A percentile compares a stretch with the other conserved stretches of the same genome.
Evolutionary conservation across 2,888 invertebrate species (phyloP).

Genomic region (Andrena trimmerana): DNA sequence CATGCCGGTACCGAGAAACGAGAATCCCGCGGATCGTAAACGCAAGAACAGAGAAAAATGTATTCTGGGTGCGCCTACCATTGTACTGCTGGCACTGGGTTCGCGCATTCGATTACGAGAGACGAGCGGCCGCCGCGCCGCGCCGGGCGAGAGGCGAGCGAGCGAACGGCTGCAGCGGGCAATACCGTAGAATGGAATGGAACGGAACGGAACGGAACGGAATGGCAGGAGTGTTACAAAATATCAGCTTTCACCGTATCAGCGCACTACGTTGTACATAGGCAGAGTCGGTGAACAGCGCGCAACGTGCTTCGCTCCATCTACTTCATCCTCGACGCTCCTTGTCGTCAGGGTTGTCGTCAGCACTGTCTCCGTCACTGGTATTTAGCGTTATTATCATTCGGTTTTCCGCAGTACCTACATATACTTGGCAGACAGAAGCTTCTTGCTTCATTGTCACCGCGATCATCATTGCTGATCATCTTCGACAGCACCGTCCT

Average conservation of each 20-base stretch:
- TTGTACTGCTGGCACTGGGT: slow-evolving; percentile 74
- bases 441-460: slow-evolving; percentile 5
- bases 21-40: slow-evolving; percentile 66
- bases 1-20: slow-evolving; percentile 21
- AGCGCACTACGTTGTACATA: slow-evolving; percentile 68
- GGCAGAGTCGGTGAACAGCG: slow-evolving; percentile 26
- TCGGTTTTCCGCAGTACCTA: slow-evolving; percentile 2
- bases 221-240: slow-evolving; percentile 84
- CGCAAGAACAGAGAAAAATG: slow-evolving; percentile 66
- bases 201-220: slow-evolving; percentile 80
- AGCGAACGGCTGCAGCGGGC: slow-evolving; percentile 74
- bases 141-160: slow-evolving; percentile 49
- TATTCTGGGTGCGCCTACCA: slow-evolving; percentile 79
- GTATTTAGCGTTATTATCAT: not conserved
- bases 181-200: slow-evolving; percentile 76
- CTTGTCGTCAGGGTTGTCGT: slow-evolving; percentile 28
- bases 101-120: slow-evolving; percentile 75
- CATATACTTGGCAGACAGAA: not conserved
- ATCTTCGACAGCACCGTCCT: slow-evolving; percentile 22
- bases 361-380: slow-evolving; percentile 5
- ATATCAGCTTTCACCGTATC: slow-evolving; percentile 85
- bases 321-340: slow-evolving; percentile 46
- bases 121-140: slow-evolving; percentile 52
- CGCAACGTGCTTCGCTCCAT: slow-evolving; percentile 22
- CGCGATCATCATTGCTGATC: not conserved